Evolutionary conservation across 1,140 invertebrate genomes (phyloP).

Genomic region (Sitophilus oryzae): DNA sequence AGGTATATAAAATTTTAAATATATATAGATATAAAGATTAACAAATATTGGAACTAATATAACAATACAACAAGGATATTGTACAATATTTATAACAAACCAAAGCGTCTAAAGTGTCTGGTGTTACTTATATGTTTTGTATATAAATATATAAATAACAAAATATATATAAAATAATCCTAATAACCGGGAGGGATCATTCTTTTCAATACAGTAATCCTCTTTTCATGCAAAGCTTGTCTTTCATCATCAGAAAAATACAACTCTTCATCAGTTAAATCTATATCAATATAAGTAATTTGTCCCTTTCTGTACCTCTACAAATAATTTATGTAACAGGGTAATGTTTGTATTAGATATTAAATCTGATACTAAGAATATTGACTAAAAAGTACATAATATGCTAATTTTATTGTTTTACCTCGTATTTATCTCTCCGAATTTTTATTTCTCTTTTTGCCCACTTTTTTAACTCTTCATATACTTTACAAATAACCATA

Average conservation of each 20-base stretch:
- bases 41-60: too few species aligned
- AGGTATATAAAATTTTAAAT: too few species aligned
- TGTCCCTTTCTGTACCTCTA: slow-evolving; percentile 11
- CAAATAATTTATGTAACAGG: too few species aligned
- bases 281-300: slow-evolving; percentile 10
- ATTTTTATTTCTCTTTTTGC: slow-evolving; percentile 10
- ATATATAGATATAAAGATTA: too few species aligned
- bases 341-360: too few species aligned
- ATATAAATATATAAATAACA: slow-evolving; percentile 4
- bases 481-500: slow-evolving; percentile 6
- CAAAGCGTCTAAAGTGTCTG: too few species aligned
- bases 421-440: not conserved
- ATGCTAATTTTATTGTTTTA: not conserved
- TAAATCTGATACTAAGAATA: too few species aligned
- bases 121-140: too few species aligned
- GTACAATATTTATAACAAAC: too few species aligned
- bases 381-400: slow-evolving; percentile 1
- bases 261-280: slow-evolving; percentile 20
- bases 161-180: slow-evolving; percentile 7
- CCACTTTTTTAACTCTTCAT: slow-evolving; percentile 12
- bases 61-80: too few species aligned
- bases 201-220: slow-evolving; percentile 4
- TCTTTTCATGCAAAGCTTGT: slow-evolving; percentile 4
- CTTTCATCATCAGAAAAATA: slow-evolving; percentile 17
- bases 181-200: slow-evolving; percentile 15